Evolutionary conservation across 1,140 invertebrate genomes (phyloP), one percentile per base, ranked within the genome.

Genomic region (Gonatopus flavifemur): DNA sequence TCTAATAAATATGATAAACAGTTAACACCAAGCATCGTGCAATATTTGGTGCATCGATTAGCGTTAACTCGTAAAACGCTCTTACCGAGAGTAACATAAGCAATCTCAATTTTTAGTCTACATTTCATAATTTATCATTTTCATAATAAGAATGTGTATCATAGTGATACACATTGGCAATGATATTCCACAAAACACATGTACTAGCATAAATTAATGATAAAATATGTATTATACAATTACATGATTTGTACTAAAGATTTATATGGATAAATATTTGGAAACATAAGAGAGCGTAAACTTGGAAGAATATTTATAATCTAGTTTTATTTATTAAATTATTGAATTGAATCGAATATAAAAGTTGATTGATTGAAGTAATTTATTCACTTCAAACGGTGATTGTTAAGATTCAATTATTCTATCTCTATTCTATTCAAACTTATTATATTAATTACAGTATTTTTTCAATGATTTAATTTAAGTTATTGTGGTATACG

Each of bases 11-110:
- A 42, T 15, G 20, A 50, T 55, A 46, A 49, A 52, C 37, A 19
- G 46, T 56, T 61, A 59, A 61, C 57, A 61, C 59, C 59, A 61
- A 61, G 13, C 40, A 43, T 60, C 24, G 31, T 33, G 57, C 52
- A 61, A 61, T 59, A 59, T 52, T 40, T 44, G 43, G 6, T 7
- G 51, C 32, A 52, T n/a, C 36, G 22, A 32, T 35, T 41, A 20
- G 36, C 40, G 55, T 52, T 49, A 60, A 51, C 21, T 45, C 25
- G 30, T 58, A 47, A 38, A 30, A 44, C 25, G 47, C 10, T 37
- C 43, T 47, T 52, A 59, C 12, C 6, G 25, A 41, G 18, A 43
- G 12, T 42, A 30, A 47, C 41, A 47, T 22, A 52, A 50, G 46
- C 49, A 53, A 57, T 59, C 43, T 46, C 44, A 55, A 32, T 55